These are phyloP conservation scores for Augiades crinisus DNA, from an alignment of 2,888 invertebrate species.

Conservation along the genomic window DNA sequence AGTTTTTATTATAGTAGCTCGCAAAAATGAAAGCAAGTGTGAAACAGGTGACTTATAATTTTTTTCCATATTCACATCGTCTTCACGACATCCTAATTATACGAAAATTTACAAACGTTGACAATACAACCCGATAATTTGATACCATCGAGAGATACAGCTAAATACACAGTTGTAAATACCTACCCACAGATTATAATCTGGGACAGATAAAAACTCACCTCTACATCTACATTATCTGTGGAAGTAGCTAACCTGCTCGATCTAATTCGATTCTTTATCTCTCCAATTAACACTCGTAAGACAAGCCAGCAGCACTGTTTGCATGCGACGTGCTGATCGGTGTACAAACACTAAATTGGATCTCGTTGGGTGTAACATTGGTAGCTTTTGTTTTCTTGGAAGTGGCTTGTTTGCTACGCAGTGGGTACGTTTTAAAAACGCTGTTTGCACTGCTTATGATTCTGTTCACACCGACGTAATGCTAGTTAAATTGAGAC, in stretches of 20 bases:
- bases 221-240: not conserved
- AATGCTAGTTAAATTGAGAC: not conserved
- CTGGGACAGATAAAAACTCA: too few relatives aligned
- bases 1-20: too few relatives aligned
- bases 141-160: too few relatives aligned
- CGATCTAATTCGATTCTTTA: conserved; percentile 64
- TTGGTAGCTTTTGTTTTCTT: conserved; percentile 56
- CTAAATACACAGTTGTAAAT: too few relatives aligned
- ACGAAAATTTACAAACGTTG: too few relatives aligned
- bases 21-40: too few relatives aligned
- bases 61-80: too few relatives aligned
- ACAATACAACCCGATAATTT: too few relatives aligned
- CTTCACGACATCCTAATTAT: too few relatives aligned
- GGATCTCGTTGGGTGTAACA: conserved; percentile 55
- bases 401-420: conserved; percentile 35
- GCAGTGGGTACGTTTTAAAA: conserved; percentile 7
- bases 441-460: conserved; percentile 14
- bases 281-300: conserved; percentile 54
- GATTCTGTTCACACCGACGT: conserved; percentile 3
- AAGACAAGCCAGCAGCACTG: conserved; percentile 43
- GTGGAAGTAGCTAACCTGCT: not conserved
- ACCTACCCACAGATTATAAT: too few relatives aligned
- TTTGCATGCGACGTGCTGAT: conserved; percentile 46
- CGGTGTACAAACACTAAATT: conserved; percentile 48
- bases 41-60: too few relatives aligned